phyloP scores from a whole-genome alignment of 2,113 vertebrate species.

The Platysteira castanea region DNA sequence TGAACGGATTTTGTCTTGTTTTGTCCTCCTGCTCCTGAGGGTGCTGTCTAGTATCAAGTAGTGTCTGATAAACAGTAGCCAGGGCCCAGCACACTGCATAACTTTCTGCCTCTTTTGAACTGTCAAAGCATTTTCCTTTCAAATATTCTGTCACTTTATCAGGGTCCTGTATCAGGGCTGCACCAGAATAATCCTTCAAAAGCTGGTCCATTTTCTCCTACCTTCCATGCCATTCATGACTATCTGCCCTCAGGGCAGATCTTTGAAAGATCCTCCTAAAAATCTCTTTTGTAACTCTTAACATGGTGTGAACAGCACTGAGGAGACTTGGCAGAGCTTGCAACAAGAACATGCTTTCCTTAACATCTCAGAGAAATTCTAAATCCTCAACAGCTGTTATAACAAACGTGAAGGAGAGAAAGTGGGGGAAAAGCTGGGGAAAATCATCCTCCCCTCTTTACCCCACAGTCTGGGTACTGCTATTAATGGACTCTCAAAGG shows the following conservation, averaged over 20 bases:
- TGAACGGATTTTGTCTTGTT: neutral
- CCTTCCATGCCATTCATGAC: neutral
- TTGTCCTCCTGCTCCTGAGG: neutral
- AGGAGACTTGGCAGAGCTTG: neutral
- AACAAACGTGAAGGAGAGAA: neutral
- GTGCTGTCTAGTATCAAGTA: neutral
- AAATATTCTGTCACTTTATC: neutral
- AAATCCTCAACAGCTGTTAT: neutral
- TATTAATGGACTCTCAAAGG: neutral
- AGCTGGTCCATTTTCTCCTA: neutral
- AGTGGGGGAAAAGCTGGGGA: neutral
- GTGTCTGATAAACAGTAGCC: neutral
- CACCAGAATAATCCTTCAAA: neutral
- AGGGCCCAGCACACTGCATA: neutral
- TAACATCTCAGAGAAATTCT: neutral
- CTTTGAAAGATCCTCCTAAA: neutral
- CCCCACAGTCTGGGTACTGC: too few species aligned
- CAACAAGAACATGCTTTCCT: neutral
- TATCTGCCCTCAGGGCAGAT: too few species aligned
- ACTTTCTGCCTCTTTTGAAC: neutral
- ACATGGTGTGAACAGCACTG: neutral
- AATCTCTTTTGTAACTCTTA: neutral
- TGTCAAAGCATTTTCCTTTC: neutral
- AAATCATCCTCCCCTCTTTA: neutral
- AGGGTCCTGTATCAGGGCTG: neutral